A percentile compares a stretch with the other conserved stretches of the same genome.
Conservation (phyloP, 2,113 vertebrate species). For the Cyrtonyx montezumae region DNA sequence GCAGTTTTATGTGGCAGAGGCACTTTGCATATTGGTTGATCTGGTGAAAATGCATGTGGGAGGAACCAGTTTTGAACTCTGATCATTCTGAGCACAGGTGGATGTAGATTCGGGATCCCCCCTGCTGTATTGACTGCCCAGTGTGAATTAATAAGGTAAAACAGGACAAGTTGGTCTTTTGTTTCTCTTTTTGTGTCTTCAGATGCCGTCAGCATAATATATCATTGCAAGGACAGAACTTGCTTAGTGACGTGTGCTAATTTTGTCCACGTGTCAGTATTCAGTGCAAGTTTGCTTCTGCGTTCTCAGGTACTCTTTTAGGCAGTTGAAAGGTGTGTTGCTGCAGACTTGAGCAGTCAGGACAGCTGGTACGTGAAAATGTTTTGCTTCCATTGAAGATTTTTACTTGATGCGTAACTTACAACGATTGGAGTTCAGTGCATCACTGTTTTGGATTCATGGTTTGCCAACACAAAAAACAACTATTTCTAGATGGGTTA, state of each 20-base stretch:
- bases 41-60: neutral
- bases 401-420: neutral
- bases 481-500: neutral
- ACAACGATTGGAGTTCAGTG: neutral
- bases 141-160: neutral
- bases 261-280: neutral
- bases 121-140: neutral
- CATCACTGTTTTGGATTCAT: neutral
- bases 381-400: neutral
- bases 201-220: neutral
- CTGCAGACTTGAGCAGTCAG: neutral
- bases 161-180: neutral
- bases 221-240: neutral
- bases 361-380: neutral
- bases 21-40: neutral
- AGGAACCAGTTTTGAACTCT: neutral
- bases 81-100: neutral
- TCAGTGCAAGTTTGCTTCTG: neutral
- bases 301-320: neutral
- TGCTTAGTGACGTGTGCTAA: neutral
- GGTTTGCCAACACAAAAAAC: neutral
- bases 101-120: neutral
- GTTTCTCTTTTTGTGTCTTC: neutral
- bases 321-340: accelerated
- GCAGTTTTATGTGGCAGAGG: constrained; percentile 34